Evolutionary conservation across 2,888 invertebrate species (phyloP), one percentile per base, ranked within the genome.

Genomic region (Laothoe populi): DNA sequence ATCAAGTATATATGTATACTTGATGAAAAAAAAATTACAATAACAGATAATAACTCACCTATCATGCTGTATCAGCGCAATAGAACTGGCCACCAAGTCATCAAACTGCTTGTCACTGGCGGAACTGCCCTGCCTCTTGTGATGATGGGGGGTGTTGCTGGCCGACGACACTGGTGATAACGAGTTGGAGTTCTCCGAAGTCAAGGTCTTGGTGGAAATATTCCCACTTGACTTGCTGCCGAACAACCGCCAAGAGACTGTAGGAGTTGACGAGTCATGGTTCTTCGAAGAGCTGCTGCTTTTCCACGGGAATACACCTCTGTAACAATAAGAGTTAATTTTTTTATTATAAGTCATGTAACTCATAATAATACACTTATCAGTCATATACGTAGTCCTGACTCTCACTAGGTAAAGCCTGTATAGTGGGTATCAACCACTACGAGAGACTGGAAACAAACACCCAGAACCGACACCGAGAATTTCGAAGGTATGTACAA

Each of bases 51-150:
- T 26, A 57, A 59, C 82, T 83, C 72, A 94, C 94, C 94, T 90
- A 72, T 95, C 94, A 83, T 96, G 94, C 75, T 95, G 95, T 72
- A 96, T 96, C 61, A 96, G 87, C 11, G 96, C 96, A 61, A 95
- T 94, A 31, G 96, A 96, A 72, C 96, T 96, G 46, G 95, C 95
- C 16, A 96, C 94, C 24, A 95, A 90, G 74, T 94, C 94, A 65
- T 94, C 93, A 69, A 93, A 93, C 79, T 93, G 93, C 76, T 93
- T 93, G 78, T 92, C 93, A 68, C 93, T 93, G 26, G 93, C 90
- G 0, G 93, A 92, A 63, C 93, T 93, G 7, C 88, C 92, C 70
- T 93, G 92, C 63, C 92, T 75, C 73, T 83, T 87, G 71, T 90
- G 91, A 66, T 88, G 90, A 57, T 89, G 83, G 5, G 91, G 90